phyloP scores from a whole-genome alignment of 2,888 invertebrate species.

The Leptarthrus brevirostris region DNA sequence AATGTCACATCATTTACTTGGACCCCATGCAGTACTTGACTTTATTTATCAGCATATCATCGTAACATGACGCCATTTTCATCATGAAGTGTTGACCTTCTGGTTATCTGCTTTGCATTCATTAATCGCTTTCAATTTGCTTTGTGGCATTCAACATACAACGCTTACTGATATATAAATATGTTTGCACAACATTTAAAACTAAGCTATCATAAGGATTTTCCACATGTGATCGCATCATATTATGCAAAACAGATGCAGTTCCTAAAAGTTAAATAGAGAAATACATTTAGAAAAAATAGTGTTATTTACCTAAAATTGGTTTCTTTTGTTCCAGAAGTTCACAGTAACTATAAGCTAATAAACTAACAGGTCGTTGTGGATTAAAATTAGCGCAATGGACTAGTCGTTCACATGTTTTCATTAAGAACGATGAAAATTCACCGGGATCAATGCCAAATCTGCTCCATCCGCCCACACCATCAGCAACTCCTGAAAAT shows the following conservation, averaged over 20 bases:
- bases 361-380: slow-evolving; percentile 85
- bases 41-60: no score
- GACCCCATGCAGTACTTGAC: not conserved
- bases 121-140: not conserved
- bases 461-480: slow-evolving; percentile 98
- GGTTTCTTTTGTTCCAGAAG: slow-evolving; percentile 91
- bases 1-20: not conserved
- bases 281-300: not conserved
- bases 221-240: no score
- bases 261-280: no score
- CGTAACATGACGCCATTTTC: not conserved
- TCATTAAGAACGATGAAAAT: slow-evolving; percentile 95
- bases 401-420: slow-evolving; percentile 92
- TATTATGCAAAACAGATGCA: no score
- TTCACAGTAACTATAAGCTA: slow-evolving; percentile 93
- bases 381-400: slow-evolving; percentile 89
- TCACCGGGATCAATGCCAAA: slow-evolving; percentile 98
- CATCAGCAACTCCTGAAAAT: slow-evolving; percentile 93
- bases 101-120: not conserved
- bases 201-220: no score
- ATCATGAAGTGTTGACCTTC: not conserved
- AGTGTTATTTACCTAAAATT: slow-evolving; percentile 79
- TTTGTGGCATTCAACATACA: not conserved
- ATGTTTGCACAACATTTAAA: no score
- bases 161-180: not conserved